These are phyloP conservation scores for Troglohyphantes excavatus DNA, from an alignment of 2,888 invertebrate genomes.

Conservation along the genomic window DNA sequence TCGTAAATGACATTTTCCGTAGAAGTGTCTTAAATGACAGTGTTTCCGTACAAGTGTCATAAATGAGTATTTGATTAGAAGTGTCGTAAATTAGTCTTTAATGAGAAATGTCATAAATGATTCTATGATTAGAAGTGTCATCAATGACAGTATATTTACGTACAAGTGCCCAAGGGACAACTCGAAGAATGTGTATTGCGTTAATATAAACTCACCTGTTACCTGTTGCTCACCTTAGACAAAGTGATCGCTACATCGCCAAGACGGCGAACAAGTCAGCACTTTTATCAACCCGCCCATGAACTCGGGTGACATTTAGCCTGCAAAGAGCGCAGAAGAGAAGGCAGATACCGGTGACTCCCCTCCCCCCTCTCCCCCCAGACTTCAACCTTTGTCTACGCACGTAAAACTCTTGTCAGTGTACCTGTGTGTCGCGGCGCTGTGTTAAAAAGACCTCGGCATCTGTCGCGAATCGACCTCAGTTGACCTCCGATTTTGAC, in stretches of 20 bases:
- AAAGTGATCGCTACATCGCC: slow-evolving; percentile 7
- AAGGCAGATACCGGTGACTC: slow-evolving; percentile 62
- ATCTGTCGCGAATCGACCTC: slow-evolving; percentile 63
- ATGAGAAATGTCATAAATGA: too few species aligned
- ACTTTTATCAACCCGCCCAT: slow-evolving; percentile 69
- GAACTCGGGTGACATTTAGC: slow-evolving; percentile 76
- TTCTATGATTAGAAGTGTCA: neutral
- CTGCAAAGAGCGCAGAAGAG: slow-evolving; percentile 52
- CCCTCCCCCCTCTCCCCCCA: slow-evolving; percentile 35
- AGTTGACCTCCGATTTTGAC: slow-evolving; percentile 68
- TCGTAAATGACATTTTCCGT: neutral
- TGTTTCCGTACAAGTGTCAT: too few species aligned
- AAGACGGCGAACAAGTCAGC: slow-evolving; percentile 34
- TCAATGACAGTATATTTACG: neutral
- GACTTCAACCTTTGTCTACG: slow-evolving; percentile 74
- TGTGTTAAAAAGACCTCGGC: slow-evolving; percentile 65
- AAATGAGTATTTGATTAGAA: too few species aligned
- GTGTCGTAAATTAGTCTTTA: too few species aligned
- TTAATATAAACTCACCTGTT: neutral
- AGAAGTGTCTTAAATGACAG: too few species aligned
- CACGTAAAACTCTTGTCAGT: slow-evolving; percentile 71
- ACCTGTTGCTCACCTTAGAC: slow-evolving; percentile 1
- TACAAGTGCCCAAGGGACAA: neutral
- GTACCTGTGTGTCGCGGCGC: slow-evolving; percentile 73
- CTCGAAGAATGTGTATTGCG: neutral